Conservation (phyloP, 1,140 invertebrate genomes). For the Lepidurus apus region DNA sequence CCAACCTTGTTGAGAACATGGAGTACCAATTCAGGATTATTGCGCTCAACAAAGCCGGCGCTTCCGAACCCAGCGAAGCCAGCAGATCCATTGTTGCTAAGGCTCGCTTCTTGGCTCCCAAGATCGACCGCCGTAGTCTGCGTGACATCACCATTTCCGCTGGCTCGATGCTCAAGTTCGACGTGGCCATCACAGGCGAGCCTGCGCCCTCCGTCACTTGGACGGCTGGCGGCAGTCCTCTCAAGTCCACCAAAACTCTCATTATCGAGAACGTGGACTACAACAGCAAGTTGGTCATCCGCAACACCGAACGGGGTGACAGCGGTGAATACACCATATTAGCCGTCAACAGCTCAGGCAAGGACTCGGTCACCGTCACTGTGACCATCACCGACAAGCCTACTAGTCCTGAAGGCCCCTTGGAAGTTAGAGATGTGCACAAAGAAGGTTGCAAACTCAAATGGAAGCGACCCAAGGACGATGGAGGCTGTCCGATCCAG, state of each 20-base stretch:
- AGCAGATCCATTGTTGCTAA: constrained; percentile 87
- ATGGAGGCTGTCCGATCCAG: constrained; percentile 80
- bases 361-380: constrained; percentile 80
- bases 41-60: constrained; percentile 90
- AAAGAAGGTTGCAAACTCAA: constrained; percentile 89
- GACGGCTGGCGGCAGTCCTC: constrained; percentile 62
- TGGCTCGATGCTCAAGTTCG: constrained; percentile 84
- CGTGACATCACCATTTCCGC: constrained; percentile 83
- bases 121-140: constrained; percentile 87
- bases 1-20: constrained; percentile 88
- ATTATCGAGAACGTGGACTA: constrained; percentile 79
- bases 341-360: constrained; percentile 76
- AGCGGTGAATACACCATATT: constrained; percentile 83
- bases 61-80: constrained; percentile 77
- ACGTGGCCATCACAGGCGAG: constrained; percentile 84
- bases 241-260: constrained; percentile 55
- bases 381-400: constrained; percentile 91
- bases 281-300: constrained; percentile 77
- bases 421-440: constrained; percentile 83
- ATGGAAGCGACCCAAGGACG: constrained; percentile 88
- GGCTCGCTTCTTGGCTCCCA: constrained; percentile 83
- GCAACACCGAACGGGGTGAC: constrained; percentile 71
- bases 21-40: constrained; percentile 98
- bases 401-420: constrained; percentile 74
- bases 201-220: constrained; percentile 84